Percentiles rank a stretch among this genome's conserved stretches.
Evolutionary conservation across 2,888 invertebrate genomes (phyloP).

Genomic region (Hyalella azteca): DNA sequence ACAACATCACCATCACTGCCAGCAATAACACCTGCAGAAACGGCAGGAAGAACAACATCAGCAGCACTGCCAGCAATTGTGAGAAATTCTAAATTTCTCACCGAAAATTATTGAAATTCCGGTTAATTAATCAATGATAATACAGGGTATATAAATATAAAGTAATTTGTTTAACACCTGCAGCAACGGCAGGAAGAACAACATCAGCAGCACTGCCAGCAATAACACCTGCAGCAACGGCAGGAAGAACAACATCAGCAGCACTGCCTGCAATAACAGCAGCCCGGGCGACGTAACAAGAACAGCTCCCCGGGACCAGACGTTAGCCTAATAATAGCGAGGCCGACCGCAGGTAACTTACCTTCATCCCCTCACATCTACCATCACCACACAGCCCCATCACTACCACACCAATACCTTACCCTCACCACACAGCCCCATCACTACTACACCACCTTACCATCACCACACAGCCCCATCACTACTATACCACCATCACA

Average conservation of each 20-base stretch:
- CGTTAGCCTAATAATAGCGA: too few relatives aligned
- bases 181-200: background rate
- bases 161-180: too few relatives aligned
- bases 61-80: background rate
- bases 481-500: background rate
- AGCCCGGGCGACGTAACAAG: too few relatives aligned
- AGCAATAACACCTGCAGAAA: background rate
- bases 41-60: background rate
- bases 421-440: too few relatives aligned
- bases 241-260: background rate
- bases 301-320: too few relatives aligned
- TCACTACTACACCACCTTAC: background rate
- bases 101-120: too few relatives aligned
- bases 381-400: too few relatives aligned
- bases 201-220: background rate
- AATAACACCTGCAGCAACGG: background rate
- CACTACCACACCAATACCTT: background rate
- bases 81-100: too few relatives aligned
- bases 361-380: too few relatives aligned
- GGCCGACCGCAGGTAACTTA: too few relatives aligned
- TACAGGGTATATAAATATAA: too few relatives aligned
- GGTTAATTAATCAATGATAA: too few relatives aligned
- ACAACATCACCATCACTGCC: background rate
- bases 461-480: background rate
- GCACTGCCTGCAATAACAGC: background rate